Base-by-base conservation (phyloP, 2,888 invertebrate species). In the Orthosia gothica region DNA sequence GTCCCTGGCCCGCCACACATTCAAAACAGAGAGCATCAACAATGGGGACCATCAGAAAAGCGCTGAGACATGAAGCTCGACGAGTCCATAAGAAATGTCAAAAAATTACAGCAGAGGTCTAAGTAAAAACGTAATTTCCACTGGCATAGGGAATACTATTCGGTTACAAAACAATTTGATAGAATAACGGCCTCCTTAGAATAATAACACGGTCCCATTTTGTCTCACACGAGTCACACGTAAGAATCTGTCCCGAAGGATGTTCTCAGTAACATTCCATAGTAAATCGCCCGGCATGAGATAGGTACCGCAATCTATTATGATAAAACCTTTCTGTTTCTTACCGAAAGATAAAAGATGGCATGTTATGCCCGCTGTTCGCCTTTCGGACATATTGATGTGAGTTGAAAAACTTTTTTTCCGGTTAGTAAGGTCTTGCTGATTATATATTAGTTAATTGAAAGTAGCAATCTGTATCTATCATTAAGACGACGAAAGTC, bases 231-330 rank as follows among this genome's bases (percentile, higher is more conserved):
- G 57, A 54, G 52, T 16, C 57, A 55, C 50, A 72, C 47, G 57
- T 57, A 52, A 40, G 23, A 71, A 80, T 82, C 64, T 61, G 68
- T 72, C 74, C 76, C 68, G 5, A 62, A 47, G 67, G 73, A 83
- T 74, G 45, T 64, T 26, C 62, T 76, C 54, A 50, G 62, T 64
- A 71, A 83, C 71, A 77, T 71, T 67, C 57, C 65, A 9, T 50
- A 73, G 55, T 57, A 68, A 82, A 83, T 66, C 64, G 74, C 57
- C 57, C 49, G 68, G 64, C 65, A 77, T 71, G 67, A 74, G 78
- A 84, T 71, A 62, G 32, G 50, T 45, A 71, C 81, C 75, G 74
- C 74, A 55, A 71, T 79, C 58, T 72, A 76, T 85, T 79, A 79
- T 57, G 65, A 72, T 72, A 63, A 61, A 75, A 55, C 61, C 54